phyloP scores from a whole-genome alignment of 2,888 invertebrate species.

The Watsonalla binaria region DNA sequence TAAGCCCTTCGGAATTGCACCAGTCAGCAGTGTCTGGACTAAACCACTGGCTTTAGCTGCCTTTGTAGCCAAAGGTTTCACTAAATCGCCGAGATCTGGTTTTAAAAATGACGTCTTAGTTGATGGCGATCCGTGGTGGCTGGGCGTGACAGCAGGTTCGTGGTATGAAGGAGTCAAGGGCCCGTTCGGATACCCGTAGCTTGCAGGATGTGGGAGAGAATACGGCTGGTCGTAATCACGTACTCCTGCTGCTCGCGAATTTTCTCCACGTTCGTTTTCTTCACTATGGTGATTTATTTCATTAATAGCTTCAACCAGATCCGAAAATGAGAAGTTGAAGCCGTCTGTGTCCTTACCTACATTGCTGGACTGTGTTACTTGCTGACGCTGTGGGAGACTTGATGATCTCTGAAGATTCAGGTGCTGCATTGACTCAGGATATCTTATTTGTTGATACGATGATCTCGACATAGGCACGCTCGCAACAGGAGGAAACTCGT shows the following conservation, averaged over 20 bases:
- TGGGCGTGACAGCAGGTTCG: slow-evolving; percentile 12
- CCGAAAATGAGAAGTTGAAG: slow-evolving; percentile 27
- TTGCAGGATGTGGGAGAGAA: slow-evolving; percentile 10
- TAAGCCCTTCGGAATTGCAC: slow-evolving; percentile 39
- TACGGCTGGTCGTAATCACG: slow-evolving; percentile 18
- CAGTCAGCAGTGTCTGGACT: slow-evolving; percentile 48
- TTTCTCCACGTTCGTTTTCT: slow-evolving; percentile 12
- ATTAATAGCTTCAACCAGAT: slow-evolving; percentile 36
- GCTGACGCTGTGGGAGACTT: slow-evolving; percentile 6
- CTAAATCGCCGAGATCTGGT: slow-evolving; percentile 36
- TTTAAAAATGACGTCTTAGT: slow-evolving; percentile 35
- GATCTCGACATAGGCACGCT: slow-evolving; percentile 1
- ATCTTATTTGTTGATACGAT: not conserved
- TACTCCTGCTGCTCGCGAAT: slow-evolving; percentile 17
- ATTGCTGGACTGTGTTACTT: slow-evolving; percentile 16
- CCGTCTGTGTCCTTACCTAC: slow-evolving; percentile 13
- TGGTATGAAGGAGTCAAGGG: slow-evolving; percentile 13
- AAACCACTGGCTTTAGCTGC: slow-evolving; percentile 54
- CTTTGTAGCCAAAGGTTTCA: slow-evolving; percentile 44
- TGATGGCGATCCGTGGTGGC: slow-evolving; percentile 4
- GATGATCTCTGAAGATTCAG: slow-evolving; percentile 9
- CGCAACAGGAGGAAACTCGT: slow-evolving; percentile 33
- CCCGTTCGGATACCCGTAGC: slow-evolving; percentile 21
- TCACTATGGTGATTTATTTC: slow-evolving; percentile 27
- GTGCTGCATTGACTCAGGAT: slow-evolving; percentile 3